phyloP scores from a whole-genome alignment of 2,888 invertebrate species.

The Cheilosia variabilis region DNA sequence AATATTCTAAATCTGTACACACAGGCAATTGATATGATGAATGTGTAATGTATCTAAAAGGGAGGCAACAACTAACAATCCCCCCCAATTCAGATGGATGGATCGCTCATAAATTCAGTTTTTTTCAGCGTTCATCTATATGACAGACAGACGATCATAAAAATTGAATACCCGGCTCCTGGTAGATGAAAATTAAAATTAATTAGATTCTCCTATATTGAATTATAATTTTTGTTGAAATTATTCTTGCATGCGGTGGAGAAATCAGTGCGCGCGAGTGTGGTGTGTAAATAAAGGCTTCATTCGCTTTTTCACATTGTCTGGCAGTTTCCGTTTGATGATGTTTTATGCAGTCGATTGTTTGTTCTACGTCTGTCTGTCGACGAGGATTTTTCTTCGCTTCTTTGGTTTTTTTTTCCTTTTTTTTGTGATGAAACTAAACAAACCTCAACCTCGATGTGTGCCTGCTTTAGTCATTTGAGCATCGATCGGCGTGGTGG shows the following conservation, averaged over 20 bases:
- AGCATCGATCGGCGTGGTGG: conserved; percentile 29
- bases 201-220: conserved; percentile 69
- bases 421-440: not conserved
- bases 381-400: conserved; percentile 7
- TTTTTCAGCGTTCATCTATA: conserved; percentile 38
- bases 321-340: conserved; percentile 23
- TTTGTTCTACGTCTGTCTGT: conserved; percentile 36
- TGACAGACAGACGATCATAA: conserved; percentile 66
- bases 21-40: conserved; percentile 68
- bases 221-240: conserved; percentile 66
- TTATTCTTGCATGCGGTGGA: conserved; percentile 36
- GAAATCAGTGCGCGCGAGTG: conserved; percentile 55
- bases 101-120: conserved; percentile 46
- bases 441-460: conserved; percentile 14
- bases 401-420: not conserved
- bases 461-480: conserved; percentile 11
- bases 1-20: conserved; percentile 71
- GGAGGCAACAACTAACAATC: conserved; percentile 1
- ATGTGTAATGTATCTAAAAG: conserved; percentile 57
- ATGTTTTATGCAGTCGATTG: conserved; percentile 23
- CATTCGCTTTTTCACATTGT: conserved; percentile 40
- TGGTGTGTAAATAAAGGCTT: conserved; percentile 59
- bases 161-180: conserved; percentile 19
- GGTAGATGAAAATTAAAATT: conserved; percentile 61
- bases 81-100: conserved; percentile 46